phyloP scores from a whole-genome alignment of 1,140 invertebrate species.

The Delia radicum region DNA sequence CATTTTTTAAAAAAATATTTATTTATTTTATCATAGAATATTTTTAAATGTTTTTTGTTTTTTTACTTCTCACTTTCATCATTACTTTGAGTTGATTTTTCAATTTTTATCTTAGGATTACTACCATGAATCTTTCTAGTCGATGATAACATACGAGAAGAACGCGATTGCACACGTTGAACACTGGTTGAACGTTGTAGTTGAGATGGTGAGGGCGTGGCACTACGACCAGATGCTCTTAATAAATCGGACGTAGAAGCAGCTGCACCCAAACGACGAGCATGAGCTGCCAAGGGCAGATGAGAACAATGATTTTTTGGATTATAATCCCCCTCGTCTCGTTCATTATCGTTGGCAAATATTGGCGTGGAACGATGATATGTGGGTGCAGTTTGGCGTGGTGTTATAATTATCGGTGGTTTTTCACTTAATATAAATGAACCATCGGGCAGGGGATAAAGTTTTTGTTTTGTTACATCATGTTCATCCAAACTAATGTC shows the following conservation, averaged over 20 bases:
- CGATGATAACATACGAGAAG: conserved; percentile 6
- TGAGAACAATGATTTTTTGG: neutral
- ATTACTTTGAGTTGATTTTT: neutral
- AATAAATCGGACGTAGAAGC: neutral
- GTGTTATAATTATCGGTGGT: neutral
- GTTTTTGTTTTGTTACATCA: neutral
- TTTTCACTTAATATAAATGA: conserved; percentile 6
- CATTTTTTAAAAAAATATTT: too few relatives aligned
- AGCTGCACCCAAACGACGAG: neutral
- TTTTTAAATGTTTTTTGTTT: too few relatives aligned
- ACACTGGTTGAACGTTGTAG: neutral
- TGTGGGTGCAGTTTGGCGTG: neutral
- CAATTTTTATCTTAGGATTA: conserved; percentile 5
- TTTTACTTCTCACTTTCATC: neutral
- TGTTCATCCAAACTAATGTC: neutral
- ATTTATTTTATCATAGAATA: too few relatives aligned
- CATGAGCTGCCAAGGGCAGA: neutral
- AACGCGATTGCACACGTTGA: conserved; percentile 8
- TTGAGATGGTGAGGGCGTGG: neutral
- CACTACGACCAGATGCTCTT: neutral
- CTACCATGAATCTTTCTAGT: neutral
- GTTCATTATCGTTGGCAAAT: neutral
- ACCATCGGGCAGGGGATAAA: neutral
- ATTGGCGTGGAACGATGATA: neutral
- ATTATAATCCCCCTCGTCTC: neutral